Conservation (phyloP, 2,797 vertebrate genomes). For the Champsocephalus esox region DNA sequence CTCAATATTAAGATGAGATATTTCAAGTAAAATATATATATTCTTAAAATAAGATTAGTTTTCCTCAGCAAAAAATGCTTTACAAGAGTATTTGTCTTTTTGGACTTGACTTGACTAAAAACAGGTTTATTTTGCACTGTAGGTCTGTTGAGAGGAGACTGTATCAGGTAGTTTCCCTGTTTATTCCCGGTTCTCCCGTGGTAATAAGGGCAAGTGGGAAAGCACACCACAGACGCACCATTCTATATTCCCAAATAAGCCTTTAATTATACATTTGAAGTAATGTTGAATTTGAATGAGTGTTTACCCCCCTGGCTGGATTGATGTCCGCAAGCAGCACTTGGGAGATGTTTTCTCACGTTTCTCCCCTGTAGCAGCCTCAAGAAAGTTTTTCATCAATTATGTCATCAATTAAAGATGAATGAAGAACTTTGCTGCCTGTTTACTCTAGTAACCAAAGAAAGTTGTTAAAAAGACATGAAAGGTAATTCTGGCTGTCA, state of each 20-base stretch:
- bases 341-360: conserved; percentile 33
- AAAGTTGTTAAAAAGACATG: background rate
- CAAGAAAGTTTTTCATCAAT: conserved; percentile 14
- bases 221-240: conserved; percentile 26
- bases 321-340: conserved; percentile 38
- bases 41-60: no score
- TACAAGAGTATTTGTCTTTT: no score
- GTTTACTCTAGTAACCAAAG: conserved; percentile 5
- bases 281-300: conserved; percentile 34
- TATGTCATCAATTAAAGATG: conserved; percentile 48
- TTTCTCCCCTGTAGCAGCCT: conserved; percentile 7
- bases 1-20: no score
- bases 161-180: no score
- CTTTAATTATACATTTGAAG: conserved; percentile 60
- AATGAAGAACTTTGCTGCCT: conserved; percentile 8
- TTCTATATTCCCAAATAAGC: conserved; percentile 37
- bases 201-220: no score
- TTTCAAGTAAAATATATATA: no score
- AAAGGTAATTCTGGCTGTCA: conserved; percentile 8
- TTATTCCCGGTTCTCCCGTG: no score
- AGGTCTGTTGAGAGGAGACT: no score
- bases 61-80: no score
- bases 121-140: no score
- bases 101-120: no score
- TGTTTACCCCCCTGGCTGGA: conserved; percentile 52